phyloP scores from a whole-genome alignment of 2,888 invertebrate genomes.

The Athripsodes cinereus region DNA sequence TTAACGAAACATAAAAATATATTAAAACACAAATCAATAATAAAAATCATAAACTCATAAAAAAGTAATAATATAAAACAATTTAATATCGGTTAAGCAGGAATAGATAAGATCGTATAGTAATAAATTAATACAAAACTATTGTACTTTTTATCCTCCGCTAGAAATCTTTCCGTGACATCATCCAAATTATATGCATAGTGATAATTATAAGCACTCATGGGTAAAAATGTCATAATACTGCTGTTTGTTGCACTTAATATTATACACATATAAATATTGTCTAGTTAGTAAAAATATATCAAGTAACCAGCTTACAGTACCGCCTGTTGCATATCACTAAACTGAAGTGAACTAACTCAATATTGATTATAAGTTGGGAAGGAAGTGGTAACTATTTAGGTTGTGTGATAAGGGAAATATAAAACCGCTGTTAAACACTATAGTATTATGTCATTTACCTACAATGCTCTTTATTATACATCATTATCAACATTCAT shows the following conservation, averaged over 20 bases:
- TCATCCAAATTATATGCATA: constrained; percentile 6
- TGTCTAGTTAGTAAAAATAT: too few relatives aligned
- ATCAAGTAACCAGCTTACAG: too few relatives aligned
- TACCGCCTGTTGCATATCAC: background rate
- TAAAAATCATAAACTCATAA: constrained; percentile 10
- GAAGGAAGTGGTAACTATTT: too few relatives aligned
- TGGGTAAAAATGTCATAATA: constrained; percentile 14
- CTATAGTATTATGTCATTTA: too few relatives aligned
- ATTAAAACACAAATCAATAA: constrained; percentile 8
- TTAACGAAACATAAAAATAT: constrained; percentile 13
- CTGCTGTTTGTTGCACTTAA: too few relatives aligned
- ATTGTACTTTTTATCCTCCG: constrained; percentile 1
- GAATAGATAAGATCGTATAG: background rate
- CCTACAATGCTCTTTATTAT: too few relatives aligned
- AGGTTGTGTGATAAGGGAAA: too few relatives aligned
- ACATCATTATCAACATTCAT: too few relatives aligned
- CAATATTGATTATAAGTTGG: too few relatives aligned
- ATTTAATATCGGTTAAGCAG: background rate
- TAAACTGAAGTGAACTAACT: too few relatives aligned
- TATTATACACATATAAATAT: too few relatives aligned
- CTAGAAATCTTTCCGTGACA: background rate
- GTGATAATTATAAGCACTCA: constrained; percentile 3
- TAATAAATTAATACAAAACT: background rate
- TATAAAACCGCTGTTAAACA: too few relatives aligned
- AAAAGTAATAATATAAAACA: background rate